These are phyloP conservation scores for Pollicipes pollicipes DNA, from an alignment of 1,140 invertebrate species.

Conservation along the genomic window DNA sequence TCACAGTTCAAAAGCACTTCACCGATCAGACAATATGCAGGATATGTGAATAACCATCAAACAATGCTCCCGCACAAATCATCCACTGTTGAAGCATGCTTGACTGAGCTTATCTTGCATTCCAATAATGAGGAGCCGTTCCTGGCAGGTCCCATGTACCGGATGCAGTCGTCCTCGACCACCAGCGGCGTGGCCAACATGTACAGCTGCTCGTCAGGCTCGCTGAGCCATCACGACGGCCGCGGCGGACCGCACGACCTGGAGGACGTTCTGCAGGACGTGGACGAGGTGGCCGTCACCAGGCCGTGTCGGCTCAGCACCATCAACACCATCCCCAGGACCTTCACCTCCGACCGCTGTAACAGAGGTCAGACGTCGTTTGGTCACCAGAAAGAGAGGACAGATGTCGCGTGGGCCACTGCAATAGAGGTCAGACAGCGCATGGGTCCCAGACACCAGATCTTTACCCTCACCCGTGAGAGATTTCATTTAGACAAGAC, in stretches of 20 bases:
- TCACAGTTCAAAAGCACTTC: no score
- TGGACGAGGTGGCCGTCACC: neutral
- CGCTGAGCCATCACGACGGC: neutral
- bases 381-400: no score
- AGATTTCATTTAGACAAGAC: no score
- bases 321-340: neutral
- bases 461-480: no score
- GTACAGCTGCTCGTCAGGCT: constrained; percentile 22
- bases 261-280: neutral
- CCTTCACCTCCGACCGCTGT: neutral
- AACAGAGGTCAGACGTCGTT: neutral
- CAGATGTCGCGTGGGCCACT: no score
- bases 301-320: neutral
- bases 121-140: no score
- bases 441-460: no score
- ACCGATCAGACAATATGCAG: neutral
- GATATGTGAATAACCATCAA: neutral
- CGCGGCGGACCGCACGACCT: neutral
- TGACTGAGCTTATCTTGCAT: no score
- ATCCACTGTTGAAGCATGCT: no score
- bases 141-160: constrained; percentile 21
- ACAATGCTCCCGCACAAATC: no score
- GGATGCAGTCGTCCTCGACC: constrained; percentile 23
- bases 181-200: constrained; percentile 23
- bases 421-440: no score